A percentile compares a stretch with the other conserved stretches of the same genome.
phyloP scores from a whole-genome alignment of 2,888 invertebrate genomes.

The Metopia argyrocephala region DNA sequence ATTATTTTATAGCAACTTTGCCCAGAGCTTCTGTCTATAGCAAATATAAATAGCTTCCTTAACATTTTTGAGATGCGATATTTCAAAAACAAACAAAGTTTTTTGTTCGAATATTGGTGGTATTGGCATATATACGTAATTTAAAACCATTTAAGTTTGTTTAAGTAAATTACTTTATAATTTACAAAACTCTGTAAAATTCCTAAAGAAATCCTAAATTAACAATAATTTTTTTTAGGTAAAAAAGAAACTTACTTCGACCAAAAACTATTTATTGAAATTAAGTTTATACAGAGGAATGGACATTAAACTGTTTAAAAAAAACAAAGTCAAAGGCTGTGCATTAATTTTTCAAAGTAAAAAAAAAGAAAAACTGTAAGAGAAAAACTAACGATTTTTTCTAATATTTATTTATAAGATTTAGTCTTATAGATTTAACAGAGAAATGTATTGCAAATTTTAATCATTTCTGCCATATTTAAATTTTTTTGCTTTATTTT shows the following conservation, averaged over 20 bases:
- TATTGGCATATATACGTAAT: not conserved
- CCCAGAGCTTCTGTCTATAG: conserved; percentile 24
- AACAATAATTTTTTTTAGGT: not conserved
- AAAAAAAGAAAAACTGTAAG: not conserved
- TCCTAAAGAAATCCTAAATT: not conserved
- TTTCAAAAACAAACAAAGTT: not conserved
- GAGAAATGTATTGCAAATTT: not conserved
- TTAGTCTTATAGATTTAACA: not conserved
- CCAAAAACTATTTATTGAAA: not conserved
- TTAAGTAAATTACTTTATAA: not conserved
- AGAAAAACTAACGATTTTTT: not conserved
- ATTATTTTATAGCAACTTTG: conserved; percentile 76
- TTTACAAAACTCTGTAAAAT: not conserved
- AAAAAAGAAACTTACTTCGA: not conserved
- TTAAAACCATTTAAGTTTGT: not conserved
- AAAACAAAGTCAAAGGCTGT: conserved; percentile 56
- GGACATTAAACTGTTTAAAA: not conserved
- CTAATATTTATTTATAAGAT: not conserved
- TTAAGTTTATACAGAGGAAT: not conserved
- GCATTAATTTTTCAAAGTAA: conserved; percentile 37
- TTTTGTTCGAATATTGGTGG: not conserved
- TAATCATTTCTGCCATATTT: conserved; percentile 48
- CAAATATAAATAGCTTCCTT: not conserved
- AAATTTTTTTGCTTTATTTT: conserved; percentile 9
- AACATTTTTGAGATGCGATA: not conserved